Evolutionary conservation across 2,888 invertebrate genomes (phyloP).

Genomic region (Parnassius orleans): DNA sequence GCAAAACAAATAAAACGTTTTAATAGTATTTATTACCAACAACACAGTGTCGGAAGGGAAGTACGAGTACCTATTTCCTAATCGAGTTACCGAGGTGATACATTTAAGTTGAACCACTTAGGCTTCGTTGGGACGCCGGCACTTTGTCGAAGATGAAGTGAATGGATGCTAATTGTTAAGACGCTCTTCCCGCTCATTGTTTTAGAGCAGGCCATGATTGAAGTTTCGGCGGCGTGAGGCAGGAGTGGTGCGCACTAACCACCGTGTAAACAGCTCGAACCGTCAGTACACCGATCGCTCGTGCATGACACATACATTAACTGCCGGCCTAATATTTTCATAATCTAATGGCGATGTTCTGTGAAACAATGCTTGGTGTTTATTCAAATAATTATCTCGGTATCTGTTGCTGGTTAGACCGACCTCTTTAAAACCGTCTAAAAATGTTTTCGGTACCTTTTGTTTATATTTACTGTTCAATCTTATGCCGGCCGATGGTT

Average conservation of each 20-base stretch:
- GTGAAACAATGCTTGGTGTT: conserved; percentile 77
- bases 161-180: conserved; percentile 77
- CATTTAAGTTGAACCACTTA: conserved; percentile 67
- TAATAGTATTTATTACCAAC: conserved; percentile 48
- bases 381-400: conserved; percentile 73
- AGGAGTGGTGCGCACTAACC: conserved; percentile 72
- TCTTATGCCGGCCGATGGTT: conserved; percentile 43
- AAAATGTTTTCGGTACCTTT: conserved; percentile 68
- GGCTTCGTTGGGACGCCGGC: conserved; percentile 53
- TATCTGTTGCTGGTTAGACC: conserved; percentile 76
- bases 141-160: conserved; percentile 66
- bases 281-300: conserved; percentile 58
- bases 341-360: conserved; percentile 81
- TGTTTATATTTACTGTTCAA: conserved; percentile 44
- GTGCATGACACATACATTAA: conserved; percentile 80
- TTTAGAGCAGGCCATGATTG: conserved; percentile 79
- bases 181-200: conserved; percentile 79
- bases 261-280: conserved; percentile 62
- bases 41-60: conserved; percentile 35
- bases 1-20: conserved; percentile 55
- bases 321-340: conserved; percentile 79
- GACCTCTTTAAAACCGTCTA: conserved; percentile 77
- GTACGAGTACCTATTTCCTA: conserved; percentile 45
- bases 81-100: conserved; percentile 50
- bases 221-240: conserved; percentile 69